Percentiles rank a stretch among this genome's conserved stretches.
Conservation (phyloP, 2,888 invertebrate genomes). For the Ophraella communa region DNA sequence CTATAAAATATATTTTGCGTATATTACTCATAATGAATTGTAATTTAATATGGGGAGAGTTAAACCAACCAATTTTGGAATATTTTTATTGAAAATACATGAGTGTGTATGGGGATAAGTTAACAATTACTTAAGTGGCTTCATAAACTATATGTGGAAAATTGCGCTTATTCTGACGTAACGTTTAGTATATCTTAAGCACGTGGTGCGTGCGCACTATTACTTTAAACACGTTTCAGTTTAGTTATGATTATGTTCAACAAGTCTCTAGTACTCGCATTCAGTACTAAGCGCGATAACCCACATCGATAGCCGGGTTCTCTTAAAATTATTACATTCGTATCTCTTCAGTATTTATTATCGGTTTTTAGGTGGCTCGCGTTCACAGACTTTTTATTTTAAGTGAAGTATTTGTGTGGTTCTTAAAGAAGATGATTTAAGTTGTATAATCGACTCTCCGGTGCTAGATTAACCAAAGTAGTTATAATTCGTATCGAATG, state of each 20-base stretch:
- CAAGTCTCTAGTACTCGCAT: constrained; percentile 39
- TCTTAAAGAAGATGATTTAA: constrained; percentile 27
- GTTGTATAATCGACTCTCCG: constrained; percentile 2
- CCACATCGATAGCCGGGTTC: constrained; percentile 4
- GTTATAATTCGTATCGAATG: constrained; percentile 40
- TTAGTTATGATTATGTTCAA: constrained; percentile 37
- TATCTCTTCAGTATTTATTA: constrained; percentile 18
- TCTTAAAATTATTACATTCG: constrained; percentile 10
- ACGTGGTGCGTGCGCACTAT: constrained; percentile 46
- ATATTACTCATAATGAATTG: background rate
- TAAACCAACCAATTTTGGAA: background rate
- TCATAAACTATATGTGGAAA: background rate
- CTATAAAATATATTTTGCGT: no score
- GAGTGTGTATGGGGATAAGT: background rate
- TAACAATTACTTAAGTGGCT: background rate
- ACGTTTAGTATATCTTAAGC: constrained; percentile 27
- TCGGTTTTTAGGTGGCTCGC: constrained; percentile 8
- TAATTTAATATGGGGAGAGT: background rate
- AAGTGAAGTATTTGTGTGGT: constrained; percentile 19
- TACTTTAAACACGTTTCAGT: constrained; percentile 30
- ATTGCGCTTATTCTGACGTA: background rate
- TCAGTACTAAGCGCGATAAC: constrained; percentile 38
- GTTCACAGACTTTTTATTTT: constrained; percentile 8
- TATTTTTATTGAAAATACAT: background rate
- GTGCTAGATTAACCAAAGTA: constrained; percentile 21